These are phyloP conservation scores for Pycnonotus jocosus DNA, from an alignment of 2,113 vertebrate genomes.

Conservation along the genomic window DNA sequence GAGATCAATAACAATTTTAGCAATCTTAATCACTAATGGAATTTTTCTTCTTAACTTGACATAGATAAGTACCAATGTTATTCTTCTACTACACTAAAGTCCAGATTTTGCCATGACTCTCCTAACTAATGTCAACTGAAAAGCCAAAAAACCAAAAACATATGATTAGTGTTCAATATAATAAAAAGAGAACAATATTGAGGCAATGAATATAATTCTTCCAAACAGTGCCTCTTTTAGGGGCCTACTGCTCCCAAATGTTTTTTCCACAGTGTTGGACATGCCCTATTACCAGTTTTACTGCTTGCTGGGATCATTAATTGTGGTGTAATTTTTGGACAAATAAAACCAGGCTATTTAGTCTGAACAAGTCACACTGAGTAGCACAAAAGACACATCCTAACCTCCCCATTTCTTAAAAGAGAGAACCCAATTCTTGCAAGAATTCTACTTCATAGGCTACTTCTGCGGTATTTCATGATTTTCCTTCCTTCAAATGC, in stretches of 20 bases:
- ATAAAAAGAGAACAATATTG: neutral
- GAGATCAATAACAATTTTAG: neutral
- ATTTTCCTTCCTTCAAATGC: neutral
- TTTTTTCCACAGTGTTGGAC: neutral
- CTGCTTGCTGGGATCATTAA: neutral
- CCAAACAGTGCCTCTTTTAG: neutral
- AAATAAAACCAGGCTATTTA: neutral
- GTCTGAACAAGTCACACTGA: neutral
- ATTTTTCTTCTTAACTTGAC: neutral
- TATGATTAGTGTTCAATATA: neutral
- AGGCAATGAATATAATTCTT: neutral
- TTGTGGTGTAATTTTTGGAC: neutral
- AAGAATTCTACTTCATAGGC: neutral
- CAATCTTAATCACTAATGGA: neutral
- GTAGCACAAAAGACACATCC: neutral
- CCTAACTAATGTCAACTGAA: neutral
- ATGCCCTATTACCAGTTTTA: neutral
- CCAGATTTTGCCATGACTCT: neutral
- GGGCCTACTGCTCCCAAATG: neutral
- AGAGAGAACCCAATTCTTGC: neutral
- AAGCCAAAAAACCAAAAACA: neutral
- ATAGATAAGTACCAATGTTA: neutral
- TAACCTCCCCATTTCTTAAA: neutral
- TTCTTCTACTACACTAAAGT: neutral
- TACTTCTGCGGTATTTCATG: neutral